phyloP scores from a whole-genome alignment of 2,113 vertebrate genomes.

The Cynoglossus semilaevis region DNA sequence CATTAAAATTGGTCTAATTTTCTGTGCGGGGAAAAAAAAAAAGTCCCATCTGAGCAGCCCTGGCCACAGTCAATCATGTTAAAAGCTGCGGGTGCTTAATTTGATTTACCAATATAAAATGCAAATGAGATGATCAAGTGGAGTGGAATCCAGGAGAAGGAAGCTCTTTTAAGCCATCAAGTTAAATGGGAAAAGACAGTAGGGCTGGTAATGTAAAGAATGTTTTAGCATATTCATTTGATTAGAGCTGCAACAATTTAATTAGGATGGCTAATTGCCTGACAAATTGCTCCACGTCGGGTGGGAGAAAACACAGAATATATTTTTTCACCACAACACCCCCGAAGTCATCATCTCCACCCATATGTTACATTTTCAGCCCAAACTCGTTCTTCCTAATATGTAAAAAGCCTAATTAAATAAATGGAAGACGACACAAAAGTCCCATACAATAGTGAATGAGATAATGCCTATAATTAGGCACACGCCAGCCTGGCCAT shows the following conservation, averaged over 20 bases:
- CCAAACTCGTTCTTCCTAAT: slow-evolving; percentile 91
- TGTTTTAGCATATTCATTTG: slow-evolving; percentile 99
- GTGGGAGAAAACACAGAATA: slow-evolving; percentile 84
- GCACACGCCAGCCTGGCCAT: slow-evolving; percentile 79
- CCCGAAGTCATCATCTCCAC: slow-evolving; percentile 25
- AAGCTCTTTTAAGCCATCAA: slow-evolving; percentile 98
- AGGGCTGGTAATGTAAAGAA: slow-evolving; percentile 91
- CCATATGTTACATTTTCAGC: slow-evolving; percentile 81
- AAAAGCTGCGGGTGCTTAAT: slow-evolving; percentile 99
- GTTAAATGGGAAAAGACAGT: slow-evolving; percentile 97
- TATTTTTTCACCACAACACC: slow-evolving; percentile 76
- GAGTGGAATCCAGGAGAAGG: slow-evolving; percentile 91
- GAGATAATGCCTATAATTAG: slow-evolving; percentile 93
- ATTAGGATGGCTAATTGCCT: slow-evolving; percentile 96
- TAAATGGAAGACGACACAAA: slow-evolving; percentile 94
- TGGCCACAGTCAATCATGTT: slow-evolving; percentile 99
- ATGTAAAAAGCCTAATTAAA: slow-evolving; percentile 98
- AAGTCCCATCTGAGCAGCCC: slow-evolving; percentile 95
- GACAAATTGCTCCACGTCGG: slow-evolving; percentile 93
- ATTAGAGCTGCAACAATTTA: slow-evolving; percentile 97
- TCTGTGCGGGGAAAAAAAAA: slow-evolving; percentile 88
- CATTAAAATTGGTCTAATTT: slow-evolving; percentile 99
- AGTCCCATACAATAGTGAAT: slow-evolving; percentile 89
- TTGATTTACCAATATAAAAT: slow-evolving; percentile 99
- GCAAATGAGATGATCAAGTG: slow-evolving; percentile 99